Percentiles rank a stretch among this genome's conserved stretches.
Conservation (phyloP, 2,888 invertebrate genomes). For the Stenodema calcarata region DNA sequence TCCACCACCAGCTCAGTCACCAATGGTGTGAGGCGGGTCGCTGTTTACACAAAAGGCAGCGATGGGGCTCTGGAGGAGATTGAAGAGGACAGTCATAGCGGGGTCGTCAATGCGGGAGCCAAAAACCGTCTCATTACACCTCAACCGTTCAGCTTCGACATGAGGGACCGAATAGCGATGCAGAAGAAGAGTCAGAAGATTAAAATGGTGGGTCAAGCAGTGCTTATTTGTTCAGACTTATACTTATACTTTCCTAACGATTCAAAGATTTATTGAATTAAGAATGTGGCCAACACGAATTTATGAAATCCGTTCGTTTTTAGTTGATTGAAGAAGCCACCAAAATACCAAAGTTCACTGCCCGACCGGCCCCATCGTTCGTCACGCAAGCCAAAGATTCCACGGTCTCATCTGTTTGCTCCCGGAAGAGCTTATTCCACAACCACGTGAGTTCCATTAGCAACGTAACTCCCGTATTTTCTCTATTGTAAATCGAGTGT, state of each 20-base stretch:
- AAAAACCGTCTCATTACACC: neutral
- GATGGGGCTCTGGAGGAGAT: neutral
- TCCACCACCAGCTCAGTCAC: neutral
- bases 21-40: neutral
- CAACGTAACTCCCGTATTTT: too few species aligned
- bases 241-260: too few species aligned
- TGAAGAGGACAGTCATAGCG: neutral
- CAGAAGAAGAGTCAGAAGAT: conserved; percentile 1
- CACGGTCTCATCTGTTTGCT: neutral
- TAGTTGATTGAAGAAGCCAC: neutral
- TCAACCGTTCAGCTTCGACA: neutral
- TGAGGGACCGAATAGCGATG: neutral
- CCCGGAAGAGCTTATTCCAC: neutral
- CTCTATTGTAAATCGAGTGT: too few species aligned
- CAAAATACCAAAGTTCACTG: conserved; percentile 19
- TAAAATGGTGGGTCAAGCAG: too few species aligned
- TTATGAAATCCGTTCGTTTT: neutral
- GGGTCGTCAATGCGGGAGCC: neutral
- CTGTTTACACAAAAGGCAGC: neutral
- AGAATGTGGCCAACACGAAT: too few species aligned
- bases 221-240: too few species aligned
- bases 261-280: too few species aligned
- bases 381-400: neutral
- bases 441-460: neutral
- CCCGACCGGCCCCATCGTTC: neutral